phyloP scores from a whole-genome alignment of 2,113 vertebrate species.

The Petrocephalus microphthalmus region DNA sequence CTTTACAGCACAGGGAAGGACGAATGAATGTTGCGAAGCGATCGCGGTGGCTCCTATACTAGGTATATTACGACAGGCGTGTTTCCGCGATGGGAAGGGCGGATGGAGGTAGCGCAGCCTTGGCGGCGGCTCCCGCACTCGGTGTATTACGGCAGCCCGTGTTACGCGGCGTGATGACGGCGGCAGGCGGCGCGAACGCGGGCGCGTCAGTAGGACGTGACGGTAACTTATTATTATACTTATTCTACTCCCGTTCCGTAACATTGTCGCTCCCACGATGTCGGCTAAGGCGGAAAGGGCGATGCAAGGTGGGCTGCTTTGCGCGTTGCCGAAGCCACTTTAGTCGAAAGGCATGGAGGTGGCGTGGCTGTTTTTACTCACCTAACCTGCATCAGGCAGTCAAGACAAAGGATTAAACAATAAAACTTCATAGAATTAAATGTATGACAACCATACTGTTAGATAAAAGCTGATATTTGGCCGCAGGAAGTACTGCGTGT shows the following conservation, averaged over 20 bases:
- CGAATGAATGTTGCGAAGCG: background rate
- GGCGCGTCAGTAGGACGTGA: background rate
- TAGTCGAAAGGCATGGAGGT: background rate
- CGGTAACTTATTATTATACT: background rate
- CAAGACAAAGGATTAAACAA: background rate
- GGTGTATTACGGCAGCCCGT: background rate
- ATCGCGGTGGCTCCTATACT: background rate
- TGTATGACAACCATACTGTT: background rate
- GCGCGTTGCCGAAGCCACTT: background rate
- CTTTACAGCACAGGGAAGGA: background rate
- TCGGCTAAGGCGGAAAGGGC: constrained; percentile 16
- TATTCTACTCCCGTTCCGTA: no score
- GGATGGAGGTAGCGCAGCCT: background rate
- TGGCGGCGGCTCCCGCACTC: background rate
- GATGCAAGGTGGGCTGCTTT: constrained; percentile 18
- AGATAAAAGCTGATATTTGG: background rate
- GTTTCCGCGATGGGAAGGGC: background rate
- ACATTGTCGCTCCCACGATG: background rate
- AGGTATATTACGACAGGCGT: background rate
- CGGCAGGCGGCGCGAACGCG: background rate
- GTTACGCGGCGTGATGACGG: background rate
- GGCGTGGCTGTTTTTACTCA: background rate
- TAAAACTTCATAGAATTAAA: background rate
- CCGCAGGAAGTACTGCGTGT: background rate
- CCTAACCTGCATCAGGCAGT: background rate